phyloP scores from a whole-genome alignment of 2,888 invertebrate species.

The Agelastica alni region DNA sequence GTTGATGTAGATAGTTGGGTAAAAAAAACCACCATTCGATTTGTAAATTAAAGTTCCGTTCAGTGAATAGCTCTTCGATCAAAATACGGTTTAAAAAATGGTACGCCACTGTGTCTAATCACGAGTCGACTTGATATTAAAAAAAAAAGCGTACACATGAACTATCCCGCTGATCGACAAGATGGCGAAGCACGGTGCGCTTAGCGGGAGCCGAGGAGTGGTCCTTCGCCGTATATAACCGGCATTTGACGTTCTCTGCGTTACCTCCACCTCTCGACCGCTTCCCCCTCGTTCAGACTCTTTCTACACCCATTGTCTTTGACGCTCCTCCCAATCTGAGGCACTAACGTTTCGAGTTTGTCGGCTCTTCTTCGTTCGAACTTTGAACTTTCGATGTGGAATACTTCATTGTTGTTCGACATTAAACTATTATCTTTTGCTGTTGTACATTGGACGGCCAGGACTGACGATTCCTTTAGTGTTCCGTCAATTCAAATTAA shows the following conservation, averaged over 20 bases:
- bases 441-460: no score
- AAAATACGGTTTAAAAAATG: no score
- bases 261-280: conserved; percentile 25
- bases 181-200: conserved; percentile 47
- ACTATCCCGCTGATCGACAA: conserved; percentile 47
- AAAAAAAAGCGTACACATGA: conserved; percentile 26
- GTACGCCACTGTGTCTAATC: conserved; percentile 19
- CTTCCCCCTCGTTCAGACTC: conserved; percentile 44
- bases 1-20: no score
- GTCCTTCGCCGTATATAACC: conserved; percentile 35
- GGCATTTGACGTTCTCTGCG: conserved; percentile 9
- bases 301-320: conserved; percentile 51
- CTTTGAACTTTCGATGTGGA: conserved; percentile 19
- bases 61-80: no score
- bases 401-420: conserved; percentile 5
- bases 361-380: conserved; percentile 9
- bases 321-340: conserved; percentile 46
- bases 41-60: no score
- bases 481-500: no score
- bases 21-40: no score
- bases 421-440: not conserved
- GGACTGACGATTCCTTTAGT: no score
- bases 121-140: conserved; percentile 45
- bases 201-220: conserved; percentile 51
- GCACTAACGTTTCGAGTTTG: conserved; percentile 7